Base-by-base conservation (phyloP, 2,113 vertebrate genomes). In the Perca fluviatilis region DNA sequence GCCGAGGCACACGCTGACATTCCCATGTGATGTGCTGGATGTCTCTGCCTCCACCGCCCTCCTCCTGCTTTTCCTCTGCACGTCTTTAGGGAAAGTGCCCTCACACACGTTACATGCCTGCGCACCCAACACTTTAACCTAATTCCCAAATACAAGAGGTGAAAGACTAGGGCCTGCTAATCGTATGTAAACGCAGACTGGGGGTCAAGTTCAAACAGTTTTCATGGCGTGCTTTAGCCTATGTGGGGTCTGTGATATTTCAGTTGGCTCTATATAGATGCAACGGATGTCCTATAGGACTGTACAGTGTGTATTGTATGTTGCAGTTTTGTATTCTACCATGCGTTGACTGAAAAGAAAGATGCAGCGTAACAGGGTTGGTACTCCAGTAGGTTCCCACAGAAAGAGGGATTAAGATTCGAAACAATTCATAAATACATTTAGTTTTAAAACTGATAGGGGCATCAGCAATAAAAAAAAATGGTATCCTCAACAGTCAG, bases 21-120 rank as follows among this genome's bases (percentile, higher is more conserved):
- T 94, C 94, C 93, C 94, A 88, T 89, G 94, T 85, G 93, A 93
- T 88, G 75, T 76, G 76, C 82, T 78, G 87, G 81, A 91, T 88
- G 82, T 80, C 69, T 88, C 81, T 80, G 70, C 82, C 87, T 80
- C 74, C 53, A 25, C 85, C 66, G 65, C 79, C 81, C 83, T 87
- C 82, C 80, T 83, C 81, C 46, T 67, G 82, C 80, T 83, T 83
- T 83, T 49, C 72, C 73, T 79, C 75, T 68, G 62, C 64, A 21
- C 16, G 57, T 91, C 90, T 88, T 79, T 3, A 75, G 87, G 87
- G 88, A 89, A 47, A 60, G 60, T 80, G 86, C 71, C 86, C 89
- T 91, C 79, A 47, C 79, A 78, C 66, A 65, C 69, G n/a, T 71
- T 64, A 84, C 73, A 66, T 67, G 75, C 56, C 83, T 64, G 60